phyloP scores from a whole-genome alignment of 1,140 invertebrate genomes.

The Cyphomyrmex costatus region DNA sequence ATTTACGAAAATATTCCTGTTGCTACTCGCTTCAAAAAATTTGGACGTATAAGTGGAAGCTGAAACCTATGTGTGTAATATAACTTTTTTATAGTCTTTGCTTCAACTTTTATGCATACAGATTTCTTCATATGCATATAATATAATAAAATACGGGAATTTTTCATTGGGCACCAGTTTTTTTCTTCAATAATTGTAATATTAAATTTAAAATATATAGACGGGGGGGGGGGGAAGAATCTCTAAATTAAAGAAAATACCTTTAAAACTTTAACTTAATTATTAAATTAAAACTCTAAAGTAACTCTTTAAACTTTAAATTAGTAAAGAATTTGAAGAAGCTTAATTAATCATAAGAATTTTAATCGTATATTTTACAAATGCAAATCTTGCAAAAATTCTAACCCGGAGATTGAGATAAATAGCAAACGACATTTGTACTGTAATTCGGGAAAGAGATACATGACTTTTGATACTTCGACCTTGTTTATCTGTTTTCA shows the following conservation, averaged over 20 bases:
- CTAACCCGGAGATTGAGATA: not conserved
- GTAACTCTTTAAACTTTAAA: too few relatives aligned
- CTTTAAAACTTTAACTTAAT: not conserved
- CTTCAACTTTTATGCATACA: not conserved
- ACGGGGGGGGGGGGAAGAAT: too few relatives aligned
- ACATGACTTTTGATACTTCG: not conserved
- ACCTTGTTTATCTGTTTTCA: not conserved
- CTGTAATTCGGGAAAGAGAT: not conserved
- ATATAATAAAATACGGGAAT: constrained; percentile 12
- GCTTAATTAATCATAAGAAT: not conserved
- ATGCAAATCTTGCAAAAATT: not conserved
- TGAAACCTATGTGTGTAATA: not conserved
- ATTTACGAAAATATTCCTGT: constrained; percentile 36
- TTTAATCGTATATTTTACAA: not conserved
- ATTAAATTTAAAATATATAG: not conserved
- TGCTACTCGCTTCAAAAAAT: constrained; percentile 5
- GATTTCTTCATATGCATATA: not conserved
- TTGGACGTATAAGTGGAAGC: not conserved
- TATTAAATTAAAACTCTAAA: too few relatives aligned
- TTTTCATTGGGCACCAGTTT: not conserved
- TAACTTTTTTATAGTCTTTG: constrained; percentile 7
- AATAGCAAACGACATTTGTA: not conserved
- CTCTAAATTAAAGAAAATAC: not conserved
- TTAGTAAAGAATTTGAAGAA: not conserved
- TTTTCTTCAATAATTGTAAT: constrained; percentile 18